Evolutionary conservation across 2,797 vertebrate species (phyloP).

Genomic region (Melanotaenia parkinsoni): DNA sequence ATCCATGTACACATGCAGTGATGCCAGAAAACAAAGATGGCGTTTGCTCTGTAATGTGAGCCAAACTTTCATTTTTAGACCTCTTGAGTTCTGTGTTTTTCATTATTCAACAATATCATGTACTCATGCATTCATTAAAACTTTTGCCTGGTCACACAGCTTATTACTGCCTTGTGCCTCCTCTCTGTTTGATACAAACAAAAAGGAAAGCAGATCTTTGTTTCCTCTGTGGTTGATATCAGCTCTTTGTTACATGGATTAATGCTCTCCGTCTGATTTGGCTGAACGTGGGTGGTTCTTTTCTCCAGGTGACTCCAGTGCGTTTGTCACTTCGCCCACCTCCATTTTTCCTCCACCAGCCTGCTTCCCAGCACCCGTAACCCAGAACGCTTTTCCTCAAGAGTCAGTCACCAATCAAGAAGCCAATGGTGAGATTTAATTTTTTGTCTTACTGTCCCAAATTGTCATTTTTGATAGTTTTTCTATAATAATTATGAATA

Average conservation of each 20-base stretch:
- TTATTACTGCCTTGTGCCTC: not conserved
- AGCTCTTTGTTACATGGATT: not conserved
- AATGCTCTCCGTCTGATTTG: not conserved
- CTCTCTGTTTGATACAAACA: not conserved
- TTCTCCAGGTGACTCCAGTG: conserved; percentile 74
- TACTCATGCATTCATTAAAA: not conserved
- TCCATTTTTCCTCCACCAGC: conserved; percentile 77
- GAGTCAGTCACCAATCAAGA: conserved; percentile 78
- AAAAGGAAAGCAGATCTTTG: not conserved
- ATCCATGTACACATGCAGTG: too few relatives aligned
- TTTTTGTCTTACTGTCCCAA: not conserved
- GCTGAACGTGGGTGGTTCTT: conserved; percentile 13
- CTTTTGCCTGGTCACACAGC: not conserved
- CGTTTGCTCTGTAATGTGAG: not conserved
- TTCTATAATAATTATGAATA: not conserved
- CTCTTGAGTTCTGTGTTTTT: not conserved
- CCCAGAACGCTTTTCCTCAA: conserved; percentile 80
- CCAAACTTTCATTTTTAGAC: not conserved
- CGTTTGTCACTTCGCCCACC: conserved; percentile 74
- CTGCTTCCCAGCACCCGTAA: conserved; percentile 71
- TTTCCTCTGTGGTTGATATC: not conserved
- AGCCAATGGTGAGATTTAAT: conserved; percentile 73
- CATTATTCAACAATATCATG: not conserved
- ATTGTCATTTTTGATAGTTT: not conserved
- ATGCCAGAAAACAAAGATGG: too few relatives aligned